Base-by-base conservation (phyloP, 1,140 invertebrate species). In the Hypsibius dujardini region DNA sequence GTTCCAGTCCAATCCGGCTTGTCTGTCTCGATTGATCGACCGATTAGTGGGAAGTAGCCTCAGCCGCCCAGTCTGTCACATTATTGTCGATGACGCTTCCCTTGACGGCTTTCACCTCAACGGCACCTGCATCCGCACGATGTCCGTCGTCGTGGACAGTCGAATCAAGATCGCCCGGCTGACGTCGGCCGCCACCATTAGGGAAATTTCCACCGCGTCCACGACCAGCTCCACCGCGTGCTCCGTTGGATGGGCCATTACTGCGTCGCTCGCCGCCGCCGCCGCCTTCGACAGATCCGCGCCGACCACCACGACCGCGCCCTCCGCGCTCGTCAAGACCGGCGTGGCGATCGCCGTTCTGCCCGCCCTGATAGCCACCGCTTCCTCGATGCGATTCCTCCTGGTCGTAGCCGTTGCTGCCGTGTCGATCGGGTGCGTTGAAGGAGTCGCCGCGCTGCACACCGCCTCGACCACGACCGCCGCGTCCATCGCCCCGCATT, bases 241-340 rank as follows among this genome's bases (percentile, higher is more conserved):
- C 62, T 14, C 70, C 59, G 46, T 70, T 73, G 46, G 75, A 71
- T 28, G 28, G 28, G 71, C 74, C 70, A 72, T 75, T 74, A 73
- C 75, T 75, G 12, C 74, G 73, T 74, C 75, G 75, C 70, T 75
- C 69, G 70, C 45, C 72, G 62, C 59, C 69, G 47, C 77, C 75
- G 46, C 77, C 73, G 50, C 76, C 72, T 3, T 76, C 76, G 69
- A 75, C 60, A 12, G 78, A 77, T 50, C 79, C 74, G 42, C 79
- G 77, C 42, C 80, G 74, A 15, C 78, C 73, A 46, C 75, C 73
- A 47, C 75, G 67, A 47, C 73, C 71, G 15, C 74, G 73, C 69
- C 71, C 47, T 28, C 70, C 70, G 12, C 75, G 70, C 12, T 79
- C 78, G 70, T 77, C 76, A 56, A 7, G 7, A 56, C 50, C 7